phyloP scores from a whole-genome alignment of 2,888 invertebrate species.

The Leptinotarsa juncta region DNA sequence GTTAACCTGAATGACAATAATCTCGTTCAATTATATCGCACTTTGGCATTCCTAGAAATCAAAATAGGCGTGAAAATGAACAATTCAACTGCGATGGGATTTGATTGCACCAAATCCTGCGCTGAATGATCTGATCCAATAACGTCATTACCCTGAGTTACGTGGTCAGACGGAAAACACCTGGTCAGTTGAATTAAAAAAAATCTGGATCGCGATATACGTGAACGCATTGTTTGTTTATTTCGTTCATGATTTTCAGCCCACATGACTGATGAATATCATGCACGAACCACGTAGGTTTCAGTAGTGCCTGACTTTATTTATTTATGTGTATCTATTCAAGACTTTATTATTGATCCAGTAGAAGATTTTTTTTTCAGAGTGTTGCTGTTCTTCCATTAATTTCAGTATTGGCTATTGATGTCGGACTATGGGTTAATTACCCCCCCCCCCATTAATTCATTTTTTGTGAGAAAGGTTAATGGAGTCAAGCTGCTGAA shows the following conservation, averaged over 20 bases:
- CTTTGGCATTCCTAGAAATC: not conserved
- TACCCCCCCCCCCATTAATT: too few species aligned
- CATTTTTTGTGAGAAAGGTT: too few species aligned
- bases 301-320: too few species aligned
- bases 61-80: constrained; percentile 8
- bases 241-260: not conserved
- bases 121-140: not conserved
- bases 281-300: not conserved
- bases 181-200: not conserved
- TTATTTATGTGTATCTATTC: too few species aligned
- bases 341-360: too few species aligned
- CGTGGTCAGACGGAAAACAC: constrained; percentile 3
- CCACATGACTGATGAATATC: not conserved
- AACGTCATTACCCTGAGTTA: not conserved
- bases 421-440: too few species aligned
- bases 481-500: too few species aligned
- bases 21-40: not conserved
- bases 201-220: not conserved
- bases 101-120: not conserved
- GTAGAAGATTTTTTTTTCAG: too few species aligned
- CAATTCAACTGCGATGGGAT: not conserved
- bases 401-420: too few species aligned
- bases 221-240: not conserved
- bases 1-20: not conserved
- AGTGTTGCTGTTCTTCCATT: too few species aligned